These are phyloP conservation scores for Ceratina australensis DNA, from an alignment of 1,140 invertebrate species.

Conservation along the genomic window DNA sequence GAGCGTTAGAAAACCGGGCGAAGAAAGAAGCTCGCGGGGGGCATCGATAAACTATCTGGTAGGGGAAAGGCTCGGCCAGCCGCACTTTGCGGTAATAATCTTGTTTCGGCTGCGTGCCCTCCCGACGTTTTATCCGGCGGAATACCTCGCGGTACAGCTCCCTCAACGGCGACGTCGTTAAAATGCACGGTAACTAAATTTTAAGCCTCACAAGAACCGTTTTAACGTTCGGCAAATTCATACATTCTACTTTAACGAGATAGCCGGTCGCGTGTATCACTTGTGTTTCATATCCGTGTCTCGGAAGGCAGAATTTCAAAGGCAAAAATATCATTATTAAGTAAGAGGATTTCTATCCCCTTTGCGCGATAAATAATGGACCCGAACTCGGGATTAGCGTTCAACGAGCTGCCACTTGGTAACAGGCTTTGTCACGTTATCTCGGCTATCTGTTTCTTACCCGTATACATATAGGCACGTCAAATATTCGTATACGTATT, in stretches of 20 bases:
- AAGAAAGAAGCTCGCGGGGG: conserved; percentile 26
- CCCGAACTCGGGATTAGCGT: no score
- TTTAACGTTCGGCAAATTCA: not conserved
- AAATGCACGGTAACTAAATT: conserved; percentile 49
- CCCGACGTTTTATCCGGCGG: conserved; percentile 45
- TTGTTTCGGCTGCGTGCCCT: conserved; percentile 50
- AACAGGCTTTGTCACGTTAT: no score
- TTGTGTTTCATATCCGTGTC: no score
- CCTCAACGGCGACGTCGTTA: conserved; percentile 28
- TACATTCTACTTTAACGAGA: not conserved
- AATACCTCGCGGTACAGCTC: conserved; percentile 37
- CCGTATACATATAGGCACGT: not conserved
- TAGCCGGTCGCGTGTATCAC: no score
- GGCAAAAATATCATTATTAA: no score
- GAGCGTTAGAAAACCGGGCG: conserved; percentile 3
- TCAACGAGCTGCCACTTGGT: no score
- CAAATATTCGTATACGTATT: not conserved
- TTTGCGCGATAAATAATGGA: no score
- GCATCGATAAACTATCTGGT: conserved; percentile 34
- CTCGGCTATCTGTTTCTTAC: no score
- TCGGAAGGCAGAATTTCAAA: no score
- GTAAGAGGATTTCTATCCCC: no score
- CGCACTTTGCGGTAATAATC: conserved; percentile 60
- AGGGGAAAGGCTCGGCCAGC: conserved; percentile 19
- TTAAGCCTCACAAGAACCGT: not conserved